phyloP scores from a whole-genome alignment of 2,113 vertebrate genomes.

The Opisthocomus hoazin region DNA sequence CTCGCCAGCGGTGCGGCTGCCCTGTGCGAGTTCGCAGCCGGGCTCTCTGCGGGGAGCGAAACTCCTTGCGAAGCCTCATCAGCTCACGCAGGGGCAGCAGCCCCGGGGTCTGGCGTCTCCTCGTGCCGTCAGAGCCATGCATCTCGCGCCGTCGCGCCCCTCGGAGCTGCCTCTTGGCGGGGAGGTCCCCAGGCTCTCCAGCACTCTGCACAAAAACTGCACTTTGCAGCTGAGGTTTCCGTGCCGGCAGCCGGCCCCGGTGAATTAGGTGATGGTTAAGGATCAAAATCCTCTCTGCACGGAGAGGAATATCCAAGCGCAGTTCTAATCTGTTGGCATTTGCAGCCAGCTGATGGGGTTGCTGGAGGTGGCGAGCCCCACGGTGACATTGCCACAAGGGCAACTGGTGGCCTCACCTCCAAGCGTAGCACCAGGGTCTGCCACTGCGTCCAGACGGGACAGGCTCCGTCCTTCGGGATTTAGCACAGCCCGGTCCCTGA shows the following conservation, averaged over 20 bases:
- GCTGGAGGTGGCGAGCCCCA: not conserved
- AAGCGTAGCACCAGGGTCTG: not conserved
- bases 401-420: not conserved
- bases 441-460: not conserved
- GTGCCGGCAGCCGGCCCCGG: not conserved
- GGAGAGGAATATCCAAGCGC: not conserved
- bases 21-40: not conserved
- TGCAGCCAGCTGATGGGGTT: not conserved
- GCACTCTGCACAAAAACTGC: not conserved
- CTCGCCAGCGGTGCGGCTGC: not conserved
- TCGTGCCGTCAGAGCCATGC: not conserved
- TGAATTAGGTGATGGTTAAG: not conserved
- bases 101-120: not conserved
- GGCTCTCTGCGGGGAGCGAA: not conserved
- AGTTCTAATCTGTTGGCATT: not conserved
- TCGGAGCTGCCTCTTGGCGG: not conserved
- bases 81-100: not conserved
- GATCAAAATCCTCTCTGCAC: not conserved
- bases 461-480: not conserved
- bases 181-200: not conserved
- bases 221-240: not conserved
- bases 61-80: not conserved
- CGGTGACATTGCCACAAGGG: not conserved
- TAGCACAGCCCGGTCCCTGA: not conserved
- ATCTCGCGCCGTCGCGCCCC: accelerated